Evolutionary conservation across 2,888 invertebrate genomes (phyloP).

Genomic region (Galeruca laticollis): DNA sequence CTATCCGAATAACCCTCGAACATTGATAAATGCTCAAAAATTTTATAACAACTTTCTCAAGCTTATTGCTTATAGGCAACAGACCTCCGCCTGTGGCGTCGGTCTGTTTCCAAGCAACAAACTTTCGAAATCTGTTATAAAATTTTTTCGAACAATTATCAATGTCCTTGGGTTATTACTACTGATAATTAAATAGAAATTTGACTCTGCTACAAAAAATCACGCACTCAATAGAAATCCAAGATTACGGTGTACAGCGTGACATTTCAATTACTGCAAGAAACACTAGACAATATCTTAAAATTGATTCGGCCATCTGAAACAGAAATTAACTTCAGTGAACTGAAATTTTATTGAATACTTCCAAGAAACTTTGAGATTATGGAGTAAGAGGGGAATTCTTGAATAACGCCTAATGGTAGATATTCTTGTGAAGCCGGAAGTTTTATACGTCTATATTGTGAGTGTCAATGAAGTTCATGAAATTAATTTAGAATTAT

Average conservation of each 20-base stretch:
- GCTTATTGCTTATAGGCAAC: no score
- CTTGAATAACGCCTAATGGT: background rate
- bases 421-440: background rate
- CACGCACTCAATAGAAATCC: background rate
- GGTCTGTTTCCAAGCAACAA: no score
- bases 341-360: background rate
- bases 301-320: background rate
- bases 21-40: no score
- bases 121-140: no score
- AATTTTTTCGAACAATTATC: no score
- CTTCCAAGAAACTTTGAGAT: background rate
- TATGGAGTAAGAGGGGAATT: background rate
- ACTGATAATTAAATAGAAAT: no score
- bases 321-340: slow-evolving; percentile 3
- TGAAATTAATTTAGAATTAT: background rate
- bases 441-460: background rate
- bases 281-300: background rate
- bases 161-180: no score
- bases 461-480: background rate
- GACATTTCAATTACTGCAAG: slow-evolving; percentile 5
- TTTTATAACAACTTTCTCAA: no score
- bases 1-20: no score
- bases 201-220: background rate
- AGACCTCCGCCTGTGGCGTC: no score
- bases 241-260: background rate